Evolutionary conservation across 2,888 invertebrate genomes (phyloP), one percentile per base, ranked within the genome.

Genomic region (Dioctria linearis): DNA sequence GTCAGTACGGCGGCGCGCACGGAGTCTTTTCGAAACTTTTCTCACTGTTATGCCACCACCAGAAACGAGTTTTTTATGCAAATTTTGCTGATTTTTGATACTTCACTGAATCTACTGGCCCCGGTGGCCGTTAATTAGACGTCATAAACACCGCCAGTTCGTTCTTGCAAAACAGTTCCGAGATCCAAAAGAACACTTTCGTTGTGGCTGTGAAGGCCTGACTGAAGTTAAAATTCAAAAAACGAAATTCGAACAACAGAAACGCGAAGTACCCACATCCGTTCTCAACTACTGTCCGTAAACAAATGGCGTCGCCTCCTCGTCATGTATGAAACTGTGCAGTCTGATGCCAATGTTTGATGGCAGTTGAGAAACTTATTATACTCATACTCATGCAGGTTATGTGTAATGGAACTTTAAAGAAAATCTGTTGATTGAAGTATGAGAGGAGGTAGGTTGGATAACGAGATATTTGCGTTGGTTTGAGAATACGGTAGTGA

Each of bases 291-390:
- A 61, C 75, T 4, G 61, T 37, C 61, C 59, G 75, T 59, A 75
- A 75, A 75, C 75, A 75, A 75, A 59, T 75, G 75, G 61, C 61
- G 75, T 25, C 59, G 59, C 25, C 75, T 25, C 25, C 75, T 25
- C 25, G 25, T 25, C 25, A 25, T 25, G 2, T 25, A 25, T 25
- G 25, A 25, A 25, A 25, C 25, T 1, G 25, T 25, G 25, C 25
- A 25, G 25, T 25, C 25, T 25, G 25, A 25, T 25, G 25, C 25
- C 25, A 25, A 25, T 25, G 25, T 25, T 25, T 25, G 25, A 25
- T 25, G 25, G 25, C 25, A 25, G 25, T 25, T 25, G 25, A 25
- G 25, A 25, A 25, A n/a, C n/a, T 2, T 25, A 25, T 25, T 25
- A 25, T 25, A 25, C 25, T 25, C 2, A 25, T 25, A 25, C 25